Base-by-base conservation (phyloP, 35 echinoderm and acorn worm species). In the Eucidaris tribuloides region DNA sequence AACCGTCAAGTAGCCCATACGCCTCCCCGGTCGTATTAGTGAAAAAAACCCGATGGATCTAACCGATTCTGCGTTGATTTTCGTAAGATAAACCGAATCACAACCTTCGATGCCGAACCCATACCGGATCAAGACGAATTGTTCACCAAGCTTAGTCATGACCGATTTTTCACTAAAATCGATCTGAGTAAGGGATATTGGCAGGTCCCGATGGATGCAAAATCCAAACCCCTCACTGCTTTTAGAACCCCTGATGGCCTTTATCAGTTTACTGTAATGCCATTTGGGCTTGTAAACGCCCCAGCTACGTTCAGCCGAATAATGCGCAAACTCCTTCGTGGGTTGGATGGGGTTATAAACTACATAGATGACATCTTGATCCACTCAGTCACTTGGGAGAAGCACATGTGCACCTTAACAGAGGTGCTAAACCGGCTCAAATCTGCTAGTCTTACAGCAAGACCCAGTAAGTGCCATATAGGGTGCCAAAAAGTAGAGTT, bases 281-380 rank as follows among this genome's bases (percentile, higher is more conserved):
- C 68, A 5, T 91, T 91, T 85, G 88, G 88, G 3, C 46, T 90
- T 13, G 71, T 84, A 3, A 78, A 84, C 38, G 81, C 80, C 6
- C 60, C 88, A 24, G 88, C 88, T 20, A 62, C 81, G 27, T 84
- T 84, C 49, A 90, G 81, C 42, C 36, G 88, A 20, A 77, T 90
- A 18, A 90, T 90, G 88, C 55, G 84, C 62, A 92, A 29, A 29
- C 40, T 92, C 18, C 50, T 92, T 5, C 9, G 27, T 0, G 79
- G 68, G 18, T 18, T 92, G 31, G 36, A 27, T 37, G 20, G 71
- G 27, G 66, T 79, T 5, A 9, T 82, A 2, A 92, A 81, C 38
- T 87, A 87, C 79, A 82, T 92, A 9, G 88, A 82, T 65, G 90
- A 92, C 68, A 87, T 92, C 57, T 55, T 92, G 13, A 58, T 92